A percentile compares a stretch with the other conserved stretches of the same genome.
These are phyloP conservation scores for Acanthosoma haemorrhoidale DNA, from an alignment of 2,888 invertebrate species.

Conservation along the genomic window DNA sequence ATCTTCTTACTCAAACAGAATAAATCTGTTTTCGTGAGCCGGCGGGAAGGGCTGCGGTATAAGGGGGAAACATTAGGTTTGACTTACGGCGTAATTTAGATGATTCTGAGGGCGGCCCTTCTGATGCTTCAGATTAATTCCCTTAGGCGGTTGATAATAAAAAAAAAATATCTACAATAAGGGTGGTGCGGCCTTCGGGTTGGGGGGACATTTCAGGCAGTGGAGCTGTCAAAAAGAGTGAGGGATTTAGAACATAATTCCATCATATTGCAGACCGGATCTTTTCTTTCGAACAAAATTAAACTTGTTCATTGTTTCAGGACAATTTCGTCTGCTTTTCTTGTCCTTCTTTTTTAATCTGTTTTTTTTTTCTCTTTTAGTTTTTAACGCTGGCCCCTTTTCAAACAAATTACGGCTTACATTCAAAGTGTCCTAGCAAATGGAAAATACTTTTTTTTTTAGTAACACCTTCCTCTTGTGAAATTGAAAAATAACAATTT, in stretches of 20 bases:
- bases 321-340: too few species aligned
- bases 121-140: neutral
- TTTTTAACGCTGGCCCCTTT: too few species aligned
- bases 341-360: too few species aligned
- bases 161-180: too few species aligned
- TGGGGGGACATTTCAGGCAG: neutral
- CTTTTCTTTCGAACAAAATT: neutral
- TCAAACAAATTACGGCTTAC: too few species aligned
- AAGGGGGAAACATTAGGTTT: neutral
- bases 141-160: neutral
- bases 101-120: neutral
- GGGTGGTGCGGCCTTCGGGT: too few species aligned
- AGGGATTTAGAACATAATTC: neutral
- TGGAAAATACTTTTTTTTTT: too few species aligned
- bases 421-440: too few species aligned
- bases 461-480: too few species aligned
- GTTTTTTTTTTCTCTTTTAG: too few species aligned
- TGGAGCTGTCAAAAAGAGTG: neutral
- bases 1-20: too few species aligned
- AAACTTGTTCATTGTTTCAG: neutral
- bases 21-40: neutral
- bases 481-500: too few species aligned
- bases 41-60: neutral
- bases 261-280: neutral
- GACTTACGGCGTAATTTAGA: neutral